Conservation (phyloP, 1,140 invertebrate genomes). For the Lerema accius region DNA sequence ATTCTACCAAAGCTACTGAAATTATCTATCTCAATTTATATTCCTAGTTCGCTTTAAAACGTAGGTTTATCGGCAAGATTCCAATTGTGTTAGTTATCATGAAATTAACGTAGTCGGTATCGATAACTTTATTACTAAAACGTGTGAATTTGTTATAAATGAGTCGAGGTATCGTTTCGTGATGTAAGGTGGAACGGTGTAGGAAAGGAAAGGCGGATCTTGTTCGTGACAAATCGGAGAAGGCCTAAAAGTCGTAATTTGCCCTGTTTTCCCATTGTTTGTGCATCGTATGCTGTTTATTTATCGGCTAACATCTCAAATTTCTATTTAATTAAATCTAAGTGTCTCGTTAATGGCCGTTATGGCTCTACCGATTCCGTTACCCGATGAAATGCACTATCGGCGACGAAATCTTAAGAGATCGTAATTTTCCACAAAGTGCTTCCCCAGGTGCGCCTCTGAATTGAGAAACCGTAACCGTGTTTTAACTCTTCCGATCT, state of each 20-base stretch:
- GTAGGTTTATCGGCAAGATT: constrained; percentile 77
- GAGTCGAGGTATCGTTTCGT: constrained; percentile 59
- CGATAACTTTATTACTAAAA: constrained; percentile 53
- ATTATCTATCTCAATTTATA: constrained; percentile 80
- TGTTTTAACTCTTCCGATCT: constrained; percentile 37
- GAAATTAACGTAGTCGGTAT: constrained; percentile 72
- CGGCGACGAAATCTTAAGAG: constrained; percentile 48
- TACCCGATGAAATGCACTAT: constrained; percentile 47
- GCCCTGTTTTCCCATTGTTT: constrained; percentile 27
- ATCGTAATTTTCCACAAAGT: constrained; percentile 53
- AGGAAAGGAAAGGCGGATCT: constrained; percentile 48
- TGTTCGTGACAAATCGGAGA: constrained; percentile 49
- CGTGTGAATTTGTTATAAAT: constrained; percentile 48
- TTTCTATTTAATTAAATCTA: constrained; percentile 59
- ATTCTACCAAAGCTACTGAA: constrained; percentile 79
- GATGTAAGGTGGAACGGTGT: constrained; percentile 74
- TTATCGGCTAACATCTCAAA: constrained; percentile 38
- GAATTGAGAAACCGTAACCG: constrained; percentile 54
- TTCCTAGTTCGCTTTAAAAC: constrained; percentile 81
- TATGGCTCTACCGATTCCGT: constrained; percentile 45
- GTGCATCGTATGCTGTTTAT: constrained; percentile 25
- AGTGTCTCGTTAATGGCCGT: constrained; percentile 59
- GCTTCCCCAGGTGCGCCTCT: constrained; percentile 41
- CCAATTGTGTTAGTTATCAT: constrained; percentile 78
- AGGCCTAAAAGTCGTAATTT: constrained; percentile 3